Conservation (phyloP, 53 echinoderm and acorn worm species). For the Antedon mediterranea region DNA sequence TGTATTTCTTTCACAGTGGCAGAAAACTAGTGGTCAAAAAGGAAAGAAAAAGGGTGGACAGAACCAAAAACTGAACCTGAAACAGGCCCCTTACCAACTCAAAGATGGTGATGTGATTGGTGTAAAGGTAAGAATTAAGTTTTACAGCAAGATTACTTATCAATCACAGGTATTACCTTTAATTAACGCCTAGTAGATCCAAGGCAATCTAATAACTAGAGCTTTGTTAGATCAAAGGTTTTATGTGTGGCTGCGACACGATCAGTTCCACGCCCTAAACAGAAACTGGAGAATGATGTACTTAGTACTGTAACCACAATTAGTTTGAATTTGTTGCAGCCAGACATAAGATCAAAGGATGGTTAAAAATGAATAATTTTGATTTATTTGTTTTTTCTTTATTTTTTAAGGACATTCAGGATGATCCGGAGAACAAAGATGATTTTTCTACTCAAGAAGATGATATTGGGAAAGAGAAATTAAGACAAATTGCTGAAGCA, state of each 20-base stretch:
- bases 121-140: conserved; percentile 39
- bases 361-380: too few species aligned
- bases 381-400: background rate
- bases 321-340: too few species aligned
- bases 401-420: conserved; percentile 30
- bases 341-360: too few species aligned
- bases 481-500: conserved; percentile 42
- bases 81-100: conserved; percentile 62
- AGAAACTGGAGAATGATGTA: too few species aligned
- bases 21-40: background rate
- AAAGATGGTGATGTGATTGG: conserved; percentile 85
- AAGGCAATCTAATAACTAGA: too few species aligned
- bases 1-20: background rate
- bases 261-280: too few species aligned
- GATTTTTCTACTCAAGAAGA: conserved; percentile 60
- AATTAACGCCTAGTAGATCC: too few species aligned
- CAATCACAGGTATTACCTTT: too few species aligned
- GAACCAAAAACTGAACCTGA: conserved; percentile 39
- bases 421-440: conserved; percentile 37
- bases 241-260: too few species aligned
- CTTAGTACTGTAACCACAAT: too few species aligned
- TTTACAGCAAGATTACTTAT: too few species aligned
- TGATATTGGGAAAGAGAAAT: conserved; percentile 32
- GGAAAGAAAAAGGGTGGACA: conserved; percentile 23
- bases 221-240: too few species aligned